Evolutionary conservation across 2,797 vertebrate species (phyloP).

Genomic region (Cuniculus paca): DNA sequence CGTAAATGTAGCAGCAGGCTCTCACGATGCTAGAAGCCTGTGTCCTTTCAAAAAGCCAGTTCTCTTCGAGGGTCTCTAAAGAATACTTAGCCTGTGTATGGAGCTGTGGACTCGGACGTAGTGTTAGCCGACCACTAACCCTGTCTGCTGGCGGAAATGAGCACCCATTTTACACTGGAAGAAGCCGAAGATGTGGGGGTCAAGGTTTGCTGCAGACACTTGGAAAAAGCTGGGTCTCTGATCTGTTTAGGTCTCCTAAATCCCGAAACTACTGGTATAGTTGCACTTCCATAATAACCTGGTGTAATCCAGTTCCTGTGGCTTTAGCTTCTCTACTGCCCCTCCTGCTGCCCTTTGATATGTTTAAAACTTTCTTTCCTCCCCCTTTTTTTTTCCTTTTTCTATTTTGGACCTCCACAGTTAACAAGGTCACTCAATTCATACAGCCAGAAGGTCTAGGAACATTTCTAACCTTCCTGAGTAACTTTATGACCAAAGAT

Average conservation of each 20-base stretch:
- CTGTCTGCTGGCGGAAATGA: background rate
- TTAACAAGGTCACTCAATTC: background rate
- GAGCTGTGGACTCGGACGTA: background rate
- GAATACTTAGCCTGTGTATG: background rate
- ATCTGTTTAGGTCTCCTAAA: background rate
- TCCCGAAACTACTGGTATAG: background rate
- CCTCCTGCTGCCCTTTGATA: background rate
- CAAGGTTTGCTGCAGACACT: background rate
- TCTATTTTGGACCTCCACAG: background rate
- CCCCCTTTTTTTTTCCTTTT: background rate
- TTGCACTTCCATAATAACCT: background rate
- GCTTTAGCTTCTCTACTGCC: background rate
- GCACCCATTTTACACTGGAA: background rate
- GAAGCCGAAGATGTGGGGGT: background rate
- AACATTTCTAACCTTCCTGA: background rate
- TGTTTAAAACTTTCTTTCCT: background rate
- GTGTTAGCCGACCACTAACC: background rate
- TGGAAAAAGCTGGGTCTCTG: background rate
- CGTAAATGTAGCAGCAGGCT: background rate
- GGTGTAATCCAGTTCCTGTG: background rate
- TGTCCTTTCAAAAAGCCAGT: background rate
- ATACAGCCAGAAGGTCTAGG: background rate
- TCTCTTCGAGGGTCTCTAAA: background rate
- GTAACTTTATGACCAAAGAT: background rate
- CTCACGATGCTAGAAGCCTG: background rate